Evolutionary conservation across 2,113 vertebrate genomes (phyloP).

Genomic region (Hystrix cristata): DNA sequence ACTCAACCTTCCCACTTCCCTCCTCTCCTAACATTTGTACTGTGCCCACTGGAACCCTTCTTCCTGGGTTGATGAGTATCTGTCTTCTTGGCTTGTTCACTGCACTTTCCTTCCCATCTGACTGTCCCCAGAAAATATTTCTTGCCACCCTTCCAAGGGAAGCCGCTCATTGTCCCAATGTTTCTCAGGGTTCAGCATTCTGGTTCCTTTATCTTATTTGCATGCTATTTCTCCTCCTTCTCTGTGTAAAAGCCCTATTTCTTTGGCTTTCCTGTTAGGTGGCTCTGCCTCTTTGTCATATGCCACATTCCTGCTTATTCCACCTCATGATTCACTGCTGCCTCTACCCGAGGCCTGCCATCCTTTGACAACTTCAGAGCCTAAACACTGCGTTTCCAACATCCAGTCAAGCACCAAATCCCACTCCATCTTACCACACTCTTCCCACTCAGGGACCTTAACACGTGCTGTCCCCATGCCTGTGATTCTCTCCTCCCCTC

Average conservation of each 20-base stretch:
- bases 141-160: not conserved
- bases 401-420: not conserved
- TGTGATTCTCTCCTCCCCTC: not conserved
- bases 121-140: not conserved
- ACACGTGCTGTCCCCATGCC: not conserved
- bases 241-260: not conserved
- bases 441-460: not conserved
- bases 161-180: not conserved
- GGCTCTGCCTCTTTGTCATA: not conserved
- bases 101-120: not conserved
- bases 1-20: not conserved
- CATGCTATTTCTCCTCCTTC: not conserved
- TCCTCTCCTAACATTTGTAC: not conserved
- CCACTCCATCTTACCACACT: not conserved
- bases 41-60: not conserved
- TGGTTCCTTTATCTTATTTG: not conserved
- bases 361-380: not conserved
- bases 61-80: not conserved
- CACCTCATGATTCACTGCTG: not conserved
- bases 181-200: not conserved
- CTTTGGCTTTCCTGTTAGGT: not conserved
- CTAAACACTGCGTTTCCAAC: no score
- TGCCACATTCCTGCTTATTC: not conserved
- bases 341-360: not conserved
- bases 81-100: not conserved